phyloP scores from a whole-genome alignment of 2,888 invertebrate species.

The Lypha dubia region DNA sequence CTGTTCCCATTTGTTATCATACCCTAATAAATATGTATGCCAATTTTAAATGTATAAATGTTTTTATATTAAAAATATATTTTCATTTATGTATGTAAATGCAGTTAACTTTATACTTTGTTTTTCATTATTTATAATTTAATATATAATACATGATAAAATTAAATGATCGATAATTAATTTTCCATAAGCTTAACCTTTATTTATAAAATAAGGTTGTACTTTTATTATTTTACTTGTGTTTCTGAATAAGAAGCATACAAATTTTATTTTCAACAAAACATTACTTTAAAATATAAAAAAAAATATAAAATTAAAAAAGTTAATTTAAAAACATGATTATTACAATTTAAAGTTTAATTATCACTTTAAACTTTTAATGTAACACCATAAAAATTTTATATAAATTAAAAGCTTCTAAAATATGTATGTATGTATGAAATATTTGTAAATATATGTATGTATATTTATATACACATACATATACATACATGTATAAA shows the following conservation, averaged over 20 bases:
- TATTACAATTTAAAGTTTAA: constrained; percentile 69
- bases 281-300: constrained; percentile 66
- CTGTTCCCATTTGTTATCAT: constrained; percentile 60
- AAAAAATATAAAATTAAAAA: constrained; percentile 61
- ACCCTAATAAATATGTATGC: constrained; percentile 55
- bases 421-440: constrained; percentile 65
- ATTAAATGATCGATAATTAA: constrained; percentile 36
- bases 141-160: constrained; percentile 53
- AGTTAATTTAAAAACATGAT: constrained; percentile 67
- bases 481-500: no score
- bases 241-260: constrained; percentile 66
- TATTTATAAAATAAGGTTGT: constrained; percentile 82
- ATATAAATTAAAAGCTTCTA: constrained; percentile 73
- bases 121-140: constrained; percentile 47
- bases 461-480: no score
- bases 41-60: constrained; percentile 53
- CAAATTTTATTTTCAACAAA: constrained; percentile 70
- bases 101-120: constrained; percentile 68
- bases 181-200: constrained; percentile 76
- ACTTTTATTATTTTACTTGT: constrained; percentile 46
- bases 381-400: constrained; percentile 66
- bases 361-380: constrained; percentile 55
- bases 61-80: constrained; percentile 63
- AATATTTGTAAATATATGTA: no score
- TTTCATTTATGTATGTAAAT: constrained; percentile 67